These are phyloP conservation scores for Melangyna quadrimaculata DNA, from an alignment of 2,888 invertebrate genomes.

Conservation along the genomic window DNA sequence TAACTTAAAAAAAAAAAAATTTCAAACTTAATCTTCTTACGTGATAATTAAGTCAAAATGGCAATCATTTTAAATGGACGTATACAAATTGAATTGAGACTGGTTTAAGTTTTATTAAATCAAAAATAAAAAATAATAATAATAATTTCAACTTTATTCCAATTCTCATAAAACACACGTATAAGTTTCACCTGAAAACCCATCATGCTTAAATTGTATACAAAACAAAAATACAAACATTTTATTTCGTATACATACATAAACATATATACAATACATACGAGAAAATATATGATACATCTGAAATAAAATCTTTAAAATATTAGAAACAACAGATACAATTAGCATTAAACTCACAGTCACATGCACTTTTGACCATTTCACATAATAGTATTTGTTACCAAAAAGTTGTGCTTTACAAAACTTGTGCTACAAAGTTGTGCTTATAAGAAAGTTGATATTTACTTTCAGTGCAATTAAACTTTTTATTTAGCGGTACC, in stretches of 20 bases:
- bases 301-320: not conserved
- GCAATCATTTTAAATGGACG: not conserved
- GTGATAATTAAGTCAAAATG: no score
- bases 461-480: not conserved
- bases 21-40: no score
- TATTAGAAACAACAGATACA: not conserved
- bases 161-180: not conserved
- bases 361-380: constrained; percentile 1
- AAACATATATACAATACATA: not conserved
- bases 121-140: not conserved
- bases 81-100: not conserved
- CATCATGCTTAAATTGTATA: not conserved
- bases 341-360: not conserved
- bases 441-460: not conserved
- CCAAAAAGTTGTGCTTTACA: not conserved
- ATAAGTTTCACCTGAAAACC: not conserved
- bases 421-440: not conserved
- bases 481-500: not conserved
- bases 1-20: no score
- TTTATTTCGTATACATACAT: not conserved
- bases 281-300: no score
- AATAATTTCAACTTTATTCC: not conserved
- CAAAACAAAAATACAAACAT: not conserved
- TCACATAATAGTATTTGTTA: not conserved
- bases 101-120: not conserved